Evolutionary conservation across 2,113 vertebrate genomes (phyloP).

Genomic region (Cacatua alba): DNA sequence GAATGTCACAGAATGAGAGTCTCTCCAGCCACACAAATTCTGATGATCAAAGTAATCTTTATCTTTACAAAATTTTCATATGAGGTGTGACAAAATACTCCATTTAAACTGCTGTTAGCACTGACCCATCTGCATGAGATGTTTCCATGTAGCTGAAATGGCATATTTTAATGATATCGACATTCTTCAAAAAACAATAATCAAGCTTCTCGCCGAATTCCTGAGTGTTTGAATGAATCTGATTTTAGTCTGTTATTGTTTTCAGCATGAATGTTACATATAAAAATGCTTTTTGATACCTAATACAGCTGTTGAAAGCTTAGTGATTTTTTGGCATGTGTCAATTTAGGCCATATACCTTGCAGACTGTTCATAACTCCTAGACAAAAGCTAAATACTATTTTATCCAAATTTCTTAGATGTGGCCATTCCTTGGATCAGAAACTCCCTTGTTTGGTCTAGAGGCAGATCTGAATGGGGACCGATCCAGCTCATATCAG

Average conservation of each 20-base stretch:
- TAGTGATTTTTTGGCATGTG: slow-evolving; percentile 22
- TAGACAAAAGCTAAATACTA: slow-evolving; percentile 63
- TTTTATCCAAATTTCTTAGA: slow-evolving; percentile 50
- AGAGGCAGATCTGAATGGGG: slow-evolving; percentile 27
- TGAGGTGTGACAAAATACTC: neutral
- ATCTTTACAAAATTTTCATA: neutral
- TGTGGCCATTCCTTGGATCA: slow-evolving; percentile 54
- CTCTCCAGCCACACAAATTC: neutral
- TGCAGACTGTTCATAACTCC: slow-evolving; percentile 21
- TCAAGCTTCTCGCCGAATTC: neutral
- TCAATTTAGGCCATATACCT: slow-evolving; percentile 43
- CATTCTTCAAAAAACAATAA: neutral
- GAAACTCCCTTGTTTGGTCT: slow-evolving; percentile 60
- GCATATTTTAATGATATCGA: neutral
- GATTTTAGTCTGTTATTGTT: neutral
- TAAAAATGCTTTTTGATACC: slow-evolving; percentile 1
- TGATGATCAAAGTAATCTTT: neutral
- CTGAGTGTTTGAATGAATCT: neutral
- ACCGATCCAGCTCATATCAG: neutral
- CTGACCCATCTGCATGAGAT: neutral
- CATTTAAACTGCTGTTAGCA: neutral
- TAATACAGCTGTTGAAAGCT: slow-evolving; percentile 15
- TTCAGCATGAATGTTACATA: neutral
- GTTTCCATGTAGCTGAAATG: neutral
- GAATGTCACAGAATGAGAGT: neutral